Base-by-base conservation (phyloP, 2,113 vertebrate genomes). In the Eulacestoma nigropectus region DNA sequence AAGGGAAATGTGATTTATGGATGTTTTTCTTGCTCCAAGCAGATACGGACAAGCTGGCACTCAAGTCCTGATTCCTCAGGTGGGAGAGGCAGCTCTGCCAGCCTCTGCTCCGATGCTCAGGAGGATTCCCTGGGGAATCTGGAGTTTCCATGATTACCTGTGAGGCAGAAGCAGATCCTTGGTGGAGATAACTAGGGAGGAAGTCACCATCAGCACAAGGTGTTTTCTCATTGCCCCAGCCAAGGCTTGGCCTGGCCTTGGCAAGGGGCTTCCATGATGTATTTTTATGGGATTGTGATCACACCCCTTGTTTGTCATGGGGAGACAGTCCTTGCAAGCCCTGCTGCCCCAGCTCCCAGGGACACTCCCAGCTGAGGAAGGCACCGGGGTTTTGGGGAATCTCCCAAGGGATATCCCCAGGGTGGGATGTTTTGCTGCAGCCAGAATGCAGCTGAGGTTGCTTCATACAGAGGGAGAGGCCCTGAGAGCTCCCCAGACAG, bases 191-290 rank as follows among this genome's bases (percentile, higher is more conserved):
- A 21, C 11, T 23, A 47, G 19, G 1, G 3, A 67, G 30, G 35
- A 91, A 16, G 18, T 11, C 9, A 0, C 14, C 16, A 32, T 44
- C 67, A 47, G 39, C 42, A 4, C 6, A 2, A 47, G 20, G 35
- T 8, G 4, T 50, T 56, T 47, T 70, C 60, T 44, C 8, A 6
- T 56, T 59, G n/a, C 2, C 0, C 27, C 39, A 5, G 23, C 7
- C 29, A 13, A 30, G 26, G 30, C 39, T 50, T 27, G 26, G 20
- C 32, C 74, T 20, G 37, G 16, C 33, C 42, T 44, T 62, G 53
- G 37, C 3, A 3, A 37, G 13, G 49, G 37, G 19, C 10, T 72
- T 60, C 27, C 26, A 10, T 0, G 0, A 16, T 17, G 11, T 0
- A 3, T 26, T 82, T 77, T 42, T 7, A 9, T 13, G n/a, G 64